Conservation (phyloP, 2,113 vertebrate genomes). For the Lontra canadensis region DNA sequence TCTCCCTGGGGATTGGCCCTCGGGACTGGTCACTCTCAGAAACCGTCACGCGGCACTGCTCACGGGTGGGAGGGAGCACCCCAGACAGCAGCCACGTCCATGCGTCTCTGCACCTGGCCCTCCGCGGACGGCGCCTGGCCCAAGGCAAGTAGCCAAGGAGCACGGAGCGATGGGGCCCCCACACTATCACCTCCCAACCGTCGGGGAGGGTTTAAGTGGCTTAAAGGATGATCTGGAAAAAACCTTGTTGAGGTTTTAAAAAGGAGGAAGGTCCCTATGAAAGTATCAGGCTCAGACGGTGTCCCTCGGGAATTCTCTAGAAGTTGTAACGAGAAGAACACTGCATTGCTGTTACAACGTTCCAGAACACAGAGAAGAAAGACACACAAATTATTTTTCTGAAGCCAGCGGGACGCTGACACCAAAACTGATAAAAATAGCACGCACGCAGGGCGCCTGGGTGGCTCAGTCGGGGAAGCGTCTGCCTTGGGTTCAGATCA, state of each 20-base stretch:
- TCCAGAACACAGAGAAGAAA: neutral
- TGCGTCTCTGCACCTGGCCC: fast-evolving
- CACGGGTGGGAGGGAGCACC: fast-evolving
- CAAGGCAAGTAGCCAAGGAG: neutral
- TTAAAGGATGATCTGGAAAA: neutral
- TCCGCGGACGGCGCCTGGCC: fast-evolving
- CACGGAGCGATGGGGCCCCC: fast-evolving
- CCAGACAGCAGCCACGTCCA: neutral
- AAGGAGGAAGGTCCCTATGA: neutral
- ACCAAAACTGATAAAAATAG: neutral
- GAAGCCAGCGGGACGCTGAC: neutral
- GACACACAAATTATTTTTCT: neutral
- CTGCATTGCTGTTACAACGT: neutral
- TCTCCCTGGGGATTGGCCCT: neutral
- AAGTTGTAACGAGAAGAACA: neutral
- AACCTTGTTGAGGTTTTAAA: neutral
- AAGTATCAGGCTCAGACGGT: neutral
- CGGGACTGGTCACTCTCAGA: neutral
- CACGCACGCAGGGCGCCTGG: fast-evolving
- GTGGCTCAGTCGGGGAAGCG: neutral
- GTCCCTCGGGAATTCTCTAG: neutral
- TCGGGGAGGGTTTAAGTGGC: neutral
- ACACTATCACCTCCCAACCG: fast-evolving
- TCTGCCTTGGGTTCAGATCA: neutral
- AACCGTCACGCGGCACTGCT: fast-evolving